Conservation (phyloP, 53 echinoderm and acorn worm species). For the Astropecten irregularis region DNA sequence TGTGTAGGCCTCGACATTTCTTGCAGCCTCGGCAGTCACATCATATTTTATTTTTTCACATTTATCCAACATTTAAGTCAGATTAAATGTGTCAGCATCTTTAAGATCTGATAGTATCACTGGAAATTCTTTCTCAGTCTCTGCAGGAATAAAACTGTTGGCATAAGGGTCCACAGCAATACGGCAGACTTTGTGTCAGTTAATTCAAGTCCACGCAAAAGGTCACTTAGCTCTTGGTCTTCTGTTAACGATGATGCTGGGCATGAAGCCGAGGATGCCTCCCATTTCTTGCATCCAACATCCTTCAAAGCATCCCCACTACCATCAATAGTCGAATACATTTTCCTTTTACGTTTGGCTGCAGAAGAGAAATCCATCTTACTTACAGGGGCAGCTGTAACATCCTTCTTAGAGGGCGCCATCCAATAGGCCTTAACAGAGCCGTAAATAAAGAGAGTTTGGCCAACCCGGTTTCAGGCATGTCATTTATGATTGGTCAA, state of each 20-base stretch:
- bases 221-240: background rate
- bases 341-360: conserved; percentile 8
- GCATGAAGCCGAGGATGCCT: background rate
- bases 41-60: background rate
- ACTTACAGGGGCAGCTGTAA: conserved; percentile 17
- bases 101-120: background rate
- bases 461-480: too few species aligned
- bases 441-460: too few species aligned
- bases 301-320: background rate
- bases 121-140: background rate
- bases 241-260: background rate
- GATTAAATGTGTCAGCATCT: background rate
- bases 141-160: background rate
- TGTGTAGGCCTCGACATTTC: background rate
- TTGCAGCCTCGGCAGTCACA: background rate
- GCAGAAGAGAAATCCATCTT: conserved; percentile 25
- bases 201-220: background rate
- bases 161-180: background rate
- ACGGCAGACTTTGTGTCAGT: background rate
- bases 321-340: conserved; percentile 12
- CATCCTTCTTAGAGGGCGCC: conserved; percentile 22
- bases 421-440: conserved; percentile 48
- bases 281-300: background rate
- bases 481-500: too few species aligned
- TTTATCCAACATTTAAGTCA: background rate